A percentile compares a stretch with the other conserved stretches of the same genome.
Evolutionary conservation across 2,888 invertebrate species (phyloP).

Genomic region (Dynastes hyllus): DNA sequence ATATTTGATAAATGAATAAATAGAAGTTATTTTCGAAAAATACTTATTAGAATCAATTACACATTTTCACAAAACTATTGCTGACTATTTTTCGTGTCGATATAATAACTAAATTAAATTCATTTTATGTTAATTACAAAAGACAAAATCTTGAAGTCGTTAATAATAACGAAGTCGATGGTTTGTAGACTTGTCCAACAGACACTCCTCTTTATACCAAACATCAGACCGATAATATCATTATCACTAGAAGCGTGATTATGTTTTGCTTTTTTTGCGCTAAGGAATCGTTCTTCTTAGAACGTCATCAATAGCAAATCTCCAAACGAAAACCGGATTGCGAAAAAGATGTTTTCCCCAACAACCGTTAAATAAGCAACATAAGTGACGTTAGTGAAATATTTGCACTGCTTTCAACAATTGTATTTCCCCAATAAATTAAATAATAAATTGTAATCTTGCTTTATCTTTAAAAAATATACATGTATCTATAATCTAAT

Average conservation of each 20-base stretch:
- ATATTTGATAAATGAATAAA: background rate
- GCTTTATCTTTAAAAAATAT: background rate
- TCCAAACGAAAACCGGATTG: background rate
- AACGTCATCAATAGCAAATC: background rate
- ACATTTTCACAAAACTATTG: background rate
- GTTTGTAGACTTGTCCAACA: background rate
- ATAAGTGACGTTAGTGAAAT: background rate
- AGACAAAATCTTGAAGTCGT: background rate
- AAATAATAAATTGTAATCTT: background rate
- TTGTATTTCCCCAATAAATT: background rate
- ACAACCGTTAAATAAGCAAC: background rate
- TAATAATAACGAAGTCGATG: background rate
- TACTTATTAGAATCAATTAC: background rate
- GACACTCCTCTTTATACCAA: conserved; percentile 18
- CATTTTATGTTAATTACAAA: background rate
- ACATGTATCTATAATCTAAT: background rate
- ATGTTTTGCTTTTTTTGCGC: background rate
- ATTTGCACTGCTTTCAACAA: background rate
- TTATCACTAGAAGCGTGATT: conserved; percentile 9
- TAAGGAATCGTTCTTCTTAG: background rate
- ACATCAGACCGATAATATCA: background rate
- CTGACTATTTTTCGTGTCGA: background rate
- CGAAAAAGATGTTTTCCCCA: background rate
- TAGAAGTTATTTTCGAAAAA: background rate
- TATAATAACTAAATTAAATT: background rate